phyloP scores from a whole-genome alignment of 2,888 invertebrate genomes.

The Athalia rosae region DNA sequence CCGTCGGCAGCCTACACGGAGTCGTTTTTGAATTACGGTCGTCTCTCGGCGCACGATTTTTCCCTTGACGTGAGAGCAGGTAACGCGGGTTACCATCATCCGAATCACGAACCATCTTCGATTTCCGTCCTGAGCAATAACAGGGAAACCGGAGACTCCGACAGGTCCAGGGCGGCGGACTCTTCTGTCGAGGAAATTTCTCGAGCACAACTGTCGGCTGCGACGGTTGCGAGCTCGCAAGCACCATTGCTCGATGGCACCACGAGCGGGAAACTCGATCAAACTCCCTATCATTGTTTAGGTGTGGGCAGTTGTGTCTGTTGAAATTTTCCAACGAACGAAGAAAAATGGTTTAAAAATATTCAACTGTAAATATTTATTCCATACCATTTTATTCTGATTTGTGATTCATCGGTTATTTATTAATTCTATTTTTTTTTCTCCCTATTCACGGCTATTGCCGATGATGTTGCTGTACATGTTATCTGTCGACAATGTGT shows the following conservation, averaged over 20 bases:
- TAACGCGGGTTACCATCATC: slow-evolving; percentile 13
- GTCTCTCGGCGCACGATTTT: slow-evolving; percentile 56
- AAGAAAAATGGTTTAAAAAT: too few relatives aligned
- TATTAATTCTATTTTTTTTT: too few relatives aligned
- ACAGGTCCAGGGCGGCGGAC: slow-evolving; percentile 30
- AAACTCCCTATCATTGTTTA: slow-evolving; percentile 65
- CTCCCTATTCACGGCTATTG: too few relatives aligned
- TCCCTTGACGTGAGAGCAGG: slow-evolving; percentile 28
- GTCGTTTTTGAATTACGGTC: slow-evolving; percentile 67
- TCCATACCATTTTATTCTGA: background rate
- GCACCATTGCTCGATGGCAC: slow-evolving; percentile 59
- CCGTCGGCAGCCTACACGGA: slow-evolving; percentile 63
- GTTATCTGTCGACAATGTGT: too few relatives aligned
- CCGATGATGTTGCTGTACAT: too few relatives aligned
- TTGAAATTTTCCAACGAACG: slow-evolving; percentile 52
- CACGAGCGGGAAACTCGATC: slow-evolving; percentile 66
- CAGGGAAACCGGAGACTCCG: slow-evolving; percentile 27
- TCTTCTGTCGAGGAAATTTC: slow-evolving; percentile 13
- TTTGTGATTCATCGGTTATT: background rate
- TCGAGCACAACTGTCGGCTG: slow-evolving; percentile 43
- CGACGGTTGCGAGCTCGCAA: slow-evolving; percentile 52
- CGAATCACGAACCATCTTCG: background rate
- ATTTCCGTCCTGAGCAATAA: background rate
- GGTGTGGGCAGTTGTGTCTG: slow-evolving; percentile 69
- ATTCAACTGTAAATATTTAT: background rate